Evolutionary conservation across 1,140 invertebrate genomes (phyloP).

Genomic region (Bombus soroeensis): DNA sequence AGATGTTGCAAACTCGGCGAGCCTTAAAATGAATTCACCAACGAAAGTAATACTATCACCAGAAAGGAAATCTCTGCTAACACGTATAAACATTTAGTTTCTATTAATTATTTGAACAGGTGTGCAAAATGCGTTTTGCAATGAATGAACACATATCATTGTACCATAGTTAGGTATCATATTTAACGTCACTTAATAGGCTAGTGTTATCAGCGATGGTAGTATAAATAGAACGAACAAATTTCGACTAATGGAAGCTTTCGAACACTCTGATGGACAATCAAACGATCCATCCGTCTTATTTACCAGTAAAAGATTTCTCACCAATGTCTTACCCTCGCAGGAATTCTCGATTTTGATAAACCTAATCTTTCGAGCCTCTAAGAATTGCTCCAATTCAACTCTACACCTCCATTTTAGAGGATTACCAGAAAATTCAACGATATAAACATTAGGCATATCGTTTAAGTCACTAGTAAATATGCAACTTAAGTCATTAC

Average conservation of each 20-base stretch:
- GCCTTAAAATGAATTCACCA: not conserved
- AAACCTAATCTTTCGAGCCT: slow-evolving; percentile 67
- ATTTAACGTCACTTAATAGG: not conserved
- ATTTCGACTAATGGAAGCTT: not conserved
- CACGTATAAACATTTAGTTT: not conserved
- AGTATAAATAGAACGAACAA: not conserved
- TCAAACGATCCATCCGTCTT: slow-evolving; percentile 44
- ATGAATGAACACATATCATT: slow-evolving; percentile 36
- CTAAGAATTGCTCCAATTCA: slow-evolving; percentile 70
- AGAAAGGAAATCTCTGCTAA: no score
- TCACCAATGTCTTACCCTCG: slow-evolving; percentile 67
- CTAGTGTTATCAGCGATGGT: not conserved
- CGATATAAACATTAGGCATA: slow-evolving; percentile 58
- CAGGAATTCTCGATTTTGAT: slow-evolving; percentile 68
- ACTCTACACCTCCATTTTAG: slow-evolving; percentile 73
- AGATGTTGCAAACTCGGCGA: no score
- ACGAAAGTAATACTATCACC: not conserved
- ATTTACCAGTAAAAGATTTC: slow-evolving; percentile 60
- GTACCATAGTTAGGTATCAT: slow-evolving; percentile 25
- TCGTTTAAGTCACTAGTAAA: slow-evolving; percentile 66
- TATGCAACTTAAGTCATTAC: slow-evolving; percentile 71
- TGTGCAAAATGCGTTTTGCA: not conserved
- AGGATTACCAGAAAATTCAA: slow-evolving; percentile 71
- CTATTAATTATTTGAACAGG: not conserved
- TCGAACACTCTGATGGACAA: slow-evolving; percentile 43